Base-by-base conservation (phyloP, 2,797 vertebrate species). In the Bradypodion ventrale region DNA sequence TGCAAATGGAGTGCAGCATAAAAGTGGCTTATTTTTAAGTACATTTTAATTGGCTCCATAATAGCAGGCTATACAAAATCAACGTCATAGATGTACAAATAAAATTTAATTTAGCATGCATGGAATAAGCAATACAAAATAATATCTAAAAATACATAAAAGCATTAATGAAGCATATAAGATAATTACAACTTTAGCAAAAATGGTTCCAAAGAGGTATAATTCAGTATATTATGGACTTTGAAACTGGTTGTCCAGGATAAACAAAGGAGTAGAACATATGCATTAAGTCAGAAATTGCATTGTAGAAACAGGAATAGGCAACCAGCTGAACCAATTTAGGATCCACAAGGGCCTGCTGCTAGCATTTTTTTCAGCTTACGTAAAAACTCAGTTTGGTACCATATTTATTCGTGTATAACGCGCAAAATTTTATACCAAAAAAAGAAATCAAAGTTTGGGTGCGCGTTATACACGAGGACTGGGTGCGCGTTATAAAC, bases 111-210 rank as follows among this genome's bases (percentile, higher is more conserved):
- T 91, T 91, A 87, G 84, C 44, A 46, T 83, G 80, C 59, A 75
- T 62, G 80, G 86, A 89, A 60, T 80, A 90, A 91, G 86, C 0
- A 0, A 89, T 82, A 93, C 68, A 63, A 89, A 68, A 81, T 79
- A 91, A 79, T 78, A 82, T 85, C 88, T 91, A 88, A 87, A 92
- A 87, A 82, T 82, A 69, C 88, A 91, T 92, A 86, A 83, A 91
- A 90, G 89, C 78, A 72, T 86, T 91, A 90, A 91, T 80, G 89
- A 88, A 90, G 90, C 89, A 85, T 87, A 89, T 90, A 93, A 92
- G 85, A 78, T 87, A 88, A 88, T 92, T 89, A 92, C 74, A 82
- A 80, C 86, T 80, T 35, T 29, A 77, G 23, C n/a, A 90, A 70
- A 87, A 91, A 88, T 42, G 78, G 9, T 46, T 83, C n/a, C 89